A percentile compares a stretch with the other conserved stretches of the same genome.
These are phyloP conservation scores for Caenorhabditis zanzibari DNA, from an alignment of 2,888 invertebrate genomes.

Conservation along the genomic window DNA sequence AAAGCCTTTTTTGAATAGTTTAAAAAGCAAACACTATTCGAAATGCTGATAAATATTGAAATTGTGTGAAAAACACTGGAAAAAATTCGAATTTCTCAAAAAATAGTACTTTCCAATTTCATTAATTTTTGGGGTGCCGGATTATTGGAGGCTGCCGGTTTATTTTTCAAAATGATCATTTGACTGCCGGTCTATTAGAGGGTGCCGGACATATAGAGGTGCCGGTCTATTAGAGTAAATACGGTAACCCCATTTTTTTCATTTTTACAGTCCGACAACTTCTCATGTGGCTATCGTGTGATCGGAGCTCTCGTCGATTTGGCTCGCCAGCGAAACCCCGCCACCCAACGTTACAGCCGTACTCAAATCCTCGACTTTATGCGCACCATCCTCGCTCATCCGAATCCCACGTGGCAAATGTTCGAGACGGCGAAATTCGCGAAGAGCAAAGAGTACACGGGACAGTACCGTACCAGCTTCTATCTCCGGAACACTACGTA, in stretches of 20 bases:
- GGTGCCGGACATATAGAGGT: too few relatives aligned
- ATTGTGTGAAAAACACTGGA: too few relatives aligned
- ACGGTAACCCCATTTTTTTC: not conserved
- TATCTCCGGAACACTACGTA: not conserved
- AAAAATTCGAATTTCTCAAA: too few relatives aligned
- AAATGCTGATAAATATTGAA: too few relatives aligned
- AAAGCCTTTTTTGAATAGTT: too few relatives aligned
- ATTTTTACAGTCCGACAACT: constrained; percentile 51
- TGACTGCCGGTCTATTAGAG: too few relatives aligned
- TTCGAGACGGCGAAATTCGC: constrained; percentile 43
- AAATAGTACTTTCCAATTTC: too few relatives aligned
- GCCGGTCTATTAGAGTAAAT: too few relatives aligned
- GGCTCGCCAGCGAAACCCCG: constrained; percentile 48
- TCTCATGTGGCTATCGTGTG: constrained; percentile 69
- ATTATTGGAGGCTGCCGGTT: too few relatives aligned
- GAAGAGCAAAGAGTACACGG: not conserved
- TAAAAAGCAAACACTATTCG: too few relatives aligned
- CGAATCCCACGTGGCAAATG: constrained; percentile 46
- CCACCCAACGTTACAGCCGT: constrained; percentile 36
- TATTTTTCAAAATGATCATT: too few relatives aligned
- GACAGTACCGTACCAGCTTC: not conserved
- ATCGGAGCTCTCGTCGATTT: constrained; percentile 64
- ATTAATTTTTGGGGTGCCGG: too few relatives aligned
- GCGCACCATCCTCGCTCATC: constrained; percentile 13
- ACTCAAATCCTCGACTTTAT: constrained; percentile 39